These are phyloP conservation scores for Theonella swinhoei DNA, from an alignment of 37 sponge, comb jelly and placozoan species.

Conservation along the genomic window DNA sequence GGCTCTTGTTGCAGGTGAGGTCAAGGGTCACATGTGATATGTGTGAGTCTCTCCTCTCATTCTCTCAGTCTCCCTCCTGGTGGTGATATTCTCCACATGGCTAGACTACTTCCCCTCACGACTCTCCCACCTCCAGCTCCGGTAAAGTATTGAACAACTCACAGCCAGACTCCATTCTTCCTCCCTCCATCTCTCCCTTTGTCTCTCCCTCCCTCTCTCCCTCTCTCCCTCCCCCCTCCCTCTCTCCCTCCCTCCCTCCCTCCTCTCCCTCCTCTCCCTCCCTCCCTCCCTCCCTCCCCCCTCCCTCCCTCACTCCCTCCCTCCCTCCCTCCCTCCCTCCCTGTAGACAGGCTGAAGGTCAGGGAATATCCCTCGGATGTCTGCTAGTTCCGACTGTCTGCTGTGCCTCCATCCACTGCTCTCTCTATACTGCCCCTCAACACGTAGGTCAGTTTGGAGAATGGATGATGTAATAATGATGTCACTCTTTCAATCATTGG, in stretches of 20 bases:
- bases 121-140: constrained; percentile 30
- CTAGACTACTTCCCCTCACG: constrained; percentile 70
- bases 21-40: too few species aligned
- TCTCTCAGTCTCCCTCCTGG: neutral
- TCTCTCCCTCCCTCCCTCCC: neutral
- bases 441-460: constrained; percentile 24
- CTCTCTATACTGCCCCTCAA: constrained; percentile 28
- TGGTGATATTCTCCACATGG: constrained; percentile 69
- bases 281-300: constrained; percentile 1
- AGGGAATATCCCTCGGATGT: constrained; percentile 62
- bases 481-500: neutral
- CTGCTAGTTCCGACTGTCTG: constrained; percentile 57
- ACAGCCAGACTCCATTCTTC: neutral
- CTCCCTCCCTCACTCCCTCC: too few species aligned
- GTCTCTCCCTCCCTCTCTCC: neutral
- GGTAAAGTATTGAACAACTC: neutral
- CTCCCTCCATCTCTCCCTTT: neutral
- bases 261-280: neutral
- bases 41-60: neutral
- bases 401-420: constrained; percentile 35
- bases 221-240: neutral
- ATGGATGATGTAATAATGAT: neutral
- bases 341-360: constrained; percentile 26
- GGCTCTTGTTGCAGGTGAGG: neutral
- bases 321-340: neutral